Evolutionary conservation across 1,140 invertebrate species (phyloP).

Genomic region (Drosophila sp.): DNA sequence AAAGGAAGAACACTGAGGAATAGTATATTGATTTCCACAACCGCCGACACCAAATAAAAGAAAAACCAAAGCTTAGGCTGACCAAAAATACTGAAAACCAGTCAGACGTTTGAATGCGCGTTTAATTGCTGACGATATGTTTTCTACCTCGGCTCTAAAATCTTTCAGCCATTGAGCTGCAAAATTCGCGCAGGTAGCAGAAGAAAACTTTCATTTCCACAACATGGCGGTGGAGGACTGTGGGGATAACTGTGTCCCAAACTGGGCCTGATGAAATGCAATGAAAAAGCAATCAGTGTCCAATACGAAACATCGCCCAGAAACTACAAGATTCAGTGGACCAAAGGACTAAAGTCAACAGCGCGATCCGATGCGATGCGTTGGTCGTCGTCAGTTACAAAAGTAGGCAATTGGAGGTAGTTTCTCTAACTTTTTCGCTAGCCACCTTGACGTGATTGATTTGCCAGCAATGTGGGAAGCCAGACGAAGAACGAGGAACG

Average conservation of each 20-base stretch:
- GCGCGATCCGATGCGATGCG: conserved; percentile 5
- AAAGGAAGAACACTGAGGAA: too few species aligned
- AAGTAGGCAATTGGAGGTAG: conserved; percentile 75
- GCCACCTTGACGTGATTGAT: conserved; percentile 75
- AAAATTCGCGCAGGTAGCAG: conserved; percentile 65
- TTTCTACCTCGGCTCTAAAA: conserved; percentile 23
- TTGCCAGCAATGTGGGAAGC: conserved; percentile 43
- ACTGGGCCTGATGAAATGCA: conserved; percentile 56
- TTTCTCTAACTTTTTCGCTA: conserved; percentile 69
- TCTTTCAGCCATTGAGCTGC: conserved; percentile 53
- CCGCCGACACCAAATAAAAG: conserved; percentile 2
- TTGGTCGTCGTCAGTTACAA: conserved; percentile 38
- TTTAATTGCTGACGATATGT: conserved; percentile 80
- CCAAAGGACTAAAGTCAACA: conserved; percentile 39
- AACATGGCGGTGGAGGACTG: conserved; percentile 11
- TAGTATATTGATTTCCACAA: background rate
- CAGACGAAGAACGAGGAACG: background rate
- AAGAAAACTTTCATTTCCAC: conserved; percentile 15
- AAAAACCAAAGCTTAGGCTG: conserved; percentile 14
- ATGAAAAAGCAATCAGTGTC: conserved; percentile 75
- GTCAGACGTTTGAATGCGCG: conserved; percentile 73
- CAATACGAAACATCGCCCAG: conserved; percentile 33
- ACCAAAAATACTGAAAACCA: conserved; percentile 21
- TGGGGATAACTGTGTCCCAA: background rate
- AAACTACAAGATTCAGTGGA: conserved; percentile 24